phyloP scores from a whole-genome alignment of 2,113 vertebrate species.

The Herpailurus yagouaroundi region DNA sequence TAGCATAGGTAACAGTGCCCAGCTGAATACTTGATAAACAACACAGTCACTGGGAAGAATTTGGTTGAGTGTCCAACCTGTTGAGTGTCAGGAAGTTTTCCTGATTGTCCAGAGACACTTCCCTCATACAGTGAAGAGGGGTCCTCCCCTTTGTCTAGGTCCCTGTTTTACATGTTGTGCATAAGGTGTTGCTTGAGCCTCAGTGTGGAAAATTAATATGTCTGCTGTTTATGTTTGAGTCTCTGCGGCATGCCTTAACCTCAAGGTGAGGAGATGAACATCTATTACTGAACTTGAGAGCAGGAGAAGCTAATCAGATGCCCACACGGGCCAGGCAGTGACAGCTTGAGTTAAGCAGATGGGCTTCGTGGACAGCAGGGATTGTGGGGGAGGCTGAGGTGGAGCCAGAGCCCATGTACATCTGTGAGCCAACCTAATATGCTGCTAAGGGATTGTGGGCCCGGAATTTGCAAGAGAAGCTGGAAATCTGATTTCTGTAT shows the following conservation, averaged over 20 bases:
- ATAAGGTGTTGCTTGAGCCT: background rate
- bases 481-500: constrained; percentile 7
- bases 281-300: background rate
- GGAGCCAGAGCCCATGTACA: background rate
- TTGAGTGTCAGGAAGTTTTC: background rate
- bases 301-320: background rate
- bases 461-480: constrained; percentile 6
- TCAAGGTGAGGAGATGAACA: background rate
- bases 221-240: background rate
- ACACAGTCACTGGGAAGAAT: background rate
- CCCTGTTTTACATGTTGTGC: fast-evolving
- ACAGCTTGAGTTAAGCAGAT: background rate
- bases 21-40: background rate
- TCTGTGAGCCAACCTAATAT: background rate
- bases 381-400: too few relatives aligned
- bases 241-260: background rate
- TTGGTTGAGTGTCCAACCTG: background rate
- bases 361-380: background rate
- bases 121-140: background rate
- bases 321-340: background rate
- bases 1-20: background rate
- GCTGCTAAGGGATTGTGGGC: background rate
- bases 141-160: background rate
- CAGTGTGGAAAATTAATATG: background rate
- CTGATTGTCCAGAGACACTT: background rate